Conservation (phyloP, 64 coral and sea anemone species). For the Pocillopora verrucosa region DNA sequence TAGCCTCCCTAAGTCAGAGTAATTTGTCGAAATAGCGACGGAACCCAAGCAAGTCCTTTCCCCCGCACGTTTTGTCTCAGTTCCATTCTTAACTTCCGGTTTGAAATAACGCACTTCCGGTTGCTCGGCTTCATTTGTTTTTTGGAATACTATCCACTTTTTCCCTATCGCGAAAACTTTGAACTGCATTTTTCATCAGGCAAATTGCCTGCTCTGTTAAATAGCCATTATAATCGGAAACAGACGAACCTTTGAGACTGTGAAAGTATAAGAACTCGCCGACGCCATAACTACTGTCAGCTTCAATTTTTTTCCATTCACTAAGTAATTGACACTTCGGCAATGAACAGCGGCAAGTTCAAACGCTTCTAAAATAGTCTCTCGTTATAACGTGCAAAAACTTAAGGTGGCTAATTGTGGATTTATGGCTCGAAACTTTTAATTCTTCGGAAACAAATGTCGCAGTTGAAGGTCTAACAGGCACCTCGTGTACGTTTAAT, state of each 20-base stretch:
- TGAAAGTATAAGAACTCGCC: slow-evolving; percentile 11
- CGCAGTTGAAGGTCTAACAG: slow-evolving; percentile 8
- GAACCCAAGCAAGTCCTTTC: neutral
- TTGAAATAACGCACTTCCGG: slow-evolving; percentile 56
- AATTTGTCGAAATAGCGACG: slow-evolving; percentile 32
- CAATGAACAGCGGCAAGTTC: slow-evolving; percentile 42
- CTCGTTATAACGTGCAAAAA: slow-evolving; percentile 25
- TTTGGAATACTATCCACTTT: neutral
- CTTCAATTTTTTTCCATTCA: slow-evolving; percentile 31
- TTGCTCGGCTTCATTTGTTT: neutral
- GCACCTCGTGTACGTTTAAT: slow-evolving; percentile 1
- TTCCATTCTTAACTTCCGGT: slow-evolving; percentile 43
- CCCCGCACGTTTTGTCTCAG: neutral
- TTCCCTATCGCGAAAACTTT: neutral
- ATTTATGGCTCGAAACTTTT: slow-evolving; percentile 42
- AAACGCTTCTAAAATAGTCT: slow-evolving; percentile 34
- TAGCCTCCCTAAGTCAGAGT: slow-evolving; percentile 1
- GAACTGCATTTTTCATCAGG: neutral
- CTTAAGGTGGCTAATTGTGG: slow-evolving; percentile 48
- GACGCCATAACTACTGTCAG: neutral
- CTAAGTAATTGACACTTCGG: slow-evolving; percentile 25
- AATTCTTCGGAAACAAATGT: slow-evolving; percentile 35
- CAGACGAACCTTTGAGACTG: slow-evolving; percentile 19
- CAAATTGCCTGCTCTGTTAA: neutral
- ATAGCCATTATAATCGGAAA: neutral